A percentile compares a stretch with the other conserved stretches of the same genome.
Conservation (phyloP, 2,888 invertebrate genomes). For the Coronaproctus castanopsis region DNA sequence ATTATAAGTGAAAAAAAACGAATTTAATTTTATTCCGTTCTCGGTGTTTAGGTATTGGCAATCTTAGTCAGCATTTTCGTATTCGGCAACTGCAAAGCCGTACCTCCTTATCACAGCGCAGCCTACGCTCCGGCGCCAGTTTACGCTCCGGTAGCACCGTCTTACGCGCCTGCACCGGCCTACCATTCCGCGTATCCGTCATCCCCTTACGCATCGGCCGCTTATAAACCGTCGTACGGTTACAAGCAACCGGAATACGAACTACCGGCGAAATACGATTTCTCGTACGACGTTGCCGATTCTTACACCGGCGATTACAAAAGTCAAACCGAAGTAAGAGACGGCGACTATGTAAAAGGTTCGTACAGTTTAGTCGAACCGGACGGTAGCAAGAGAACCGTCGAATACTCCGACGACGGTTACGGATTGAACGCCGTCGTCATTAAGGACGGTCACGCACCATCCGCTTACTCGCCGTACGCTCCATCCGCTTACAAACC, state of each 20-base stretch:
- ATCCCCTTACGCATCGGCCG: conserved; percentile 1
- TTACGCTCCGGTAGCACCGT: conserved; percentile 4
- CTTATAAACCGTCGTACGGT: conserved; percentile 7
- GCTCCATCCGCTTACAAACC: conserved; percentile 17
- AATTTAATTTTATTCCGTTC: background rate
- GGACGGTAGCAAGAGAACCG: conserved; percentile 18
- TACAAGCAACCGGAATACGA: conserved; percentile 15
- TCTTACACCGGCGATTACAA: conserved; percentile 20
- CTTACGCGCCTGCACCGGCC: conserved; percentile 8
- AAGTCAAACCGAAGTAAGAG: conserved; percentile 18
- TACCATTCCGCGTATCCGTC: conserved; percentile 6
- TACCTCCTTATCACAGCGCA: conserved; percentile 6
- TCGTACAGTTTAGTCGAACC: conserved; percentile 18
- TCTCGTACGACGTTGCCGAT: conserved; percentile 19
- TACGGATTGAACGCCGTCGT: conserved; percentile 19
- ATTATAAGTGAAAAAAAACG: too few species aligned
- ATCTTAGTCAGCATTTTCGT: conserved; percentile 10
- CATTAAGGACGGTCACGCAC: conserved; percentile 15
- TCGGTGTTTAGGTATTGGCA: conserved; percentile 7
- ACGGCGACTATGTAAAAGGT: conserved; percentile 18
- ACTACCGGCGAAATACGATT: conserved; percentile 19
- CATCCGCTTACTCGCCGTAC: conserved; percentile 11
- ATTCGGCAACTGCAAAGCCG: conserved; percentile 5
- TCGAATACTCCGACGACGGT: conserved; percentile 18
- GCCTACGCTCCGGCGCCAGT: background rate